Evolutionary conservation across 2,888 invertebrate species (phyloP).

Genomic region (Antitype chi): DNA sequence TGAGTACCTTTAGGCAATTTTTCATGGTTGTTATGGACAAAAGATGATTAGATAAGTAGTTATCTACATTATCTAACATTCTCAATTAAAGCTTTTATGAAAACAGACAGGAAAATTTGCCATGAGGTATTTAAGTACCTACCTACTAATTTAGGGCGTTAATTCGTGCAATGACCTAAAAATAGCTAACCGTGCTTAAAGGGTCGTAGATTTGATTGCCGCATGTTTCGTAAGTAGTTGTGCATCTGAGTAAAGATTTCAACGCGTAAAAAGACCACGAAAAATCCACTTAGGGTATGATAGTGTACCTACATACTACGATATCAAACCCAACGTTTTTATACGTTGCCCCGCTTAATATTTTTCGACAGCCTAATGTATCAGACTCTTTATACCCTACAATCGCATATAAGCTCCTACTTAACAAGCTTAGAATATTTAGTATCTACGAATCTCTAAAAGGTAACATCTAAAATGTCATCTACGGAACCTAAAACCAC

Average conservation of each 20-base stretch:
- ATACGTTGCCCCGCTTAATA: neutral
- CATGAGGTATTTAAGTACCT: no score
- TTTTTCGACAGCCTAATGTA: neutral
- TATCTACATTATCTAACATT: neutral
- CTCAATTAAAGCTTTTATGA: neutral
- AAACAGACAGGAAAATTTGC: neutral
- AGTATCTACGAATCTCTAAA: neutral
- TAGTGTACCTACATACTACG: neutral
- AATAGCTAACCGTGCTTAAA: neutral
- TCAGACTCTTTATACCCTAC: conserved; percentile 26
- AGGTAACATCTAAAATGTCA: conserved; percentile 39
- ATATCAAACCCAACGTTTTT: no score
- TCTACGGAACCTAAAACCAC: conserved; percentile 16
- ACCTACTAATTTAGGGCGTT: neutral
- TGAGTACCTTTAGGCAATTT: neutral
- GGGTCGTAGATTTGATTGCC: neutral
- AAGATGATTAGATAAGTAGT: neutral
- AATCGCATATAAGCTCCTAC: conserved; percentile 21
- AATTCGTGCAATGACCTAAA: neutral
- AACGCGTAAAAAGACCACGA: neutral
- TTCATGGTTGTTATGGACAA: neutral
- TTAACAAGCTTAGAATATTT: neutral
- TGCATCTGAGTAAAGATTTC: neutral
- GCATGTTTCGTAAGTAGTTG: neutral
- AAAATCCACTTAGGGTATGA: no score